phyloP scores from a whole-genome alignment of 1,140 invertebrate genomes.

The Propsilocerus akamusi region DNA sequence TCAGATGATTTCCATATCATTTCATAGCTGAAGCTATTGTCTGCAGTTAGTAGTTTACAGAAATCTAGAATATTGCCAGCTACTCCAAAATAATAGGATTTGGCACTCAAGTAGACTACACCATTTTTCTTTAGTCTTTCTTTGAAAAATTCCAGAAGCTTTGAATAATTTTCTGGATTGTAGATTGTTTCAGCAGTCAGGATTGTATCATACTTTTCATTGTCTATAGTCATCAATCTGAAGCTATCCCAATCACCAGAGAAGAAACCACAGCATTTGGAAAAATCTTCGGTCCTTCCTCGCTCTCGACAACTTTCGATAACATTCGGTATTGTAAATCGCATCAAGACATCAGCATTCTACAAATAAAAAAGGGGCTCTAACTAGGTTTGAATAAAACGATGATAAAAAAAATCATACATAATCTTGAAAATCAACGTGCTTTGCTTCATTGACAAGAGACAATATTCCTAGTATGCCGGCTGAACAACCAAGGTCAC shows the following conservation, averaged over 20 bases:
- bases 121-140: conserved; percentile 43
- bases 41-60: conserved; percentile 35
- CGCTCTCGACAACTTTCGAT: conserved; percentile 39
- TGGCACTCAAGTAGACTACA: conserved; percentile 53
- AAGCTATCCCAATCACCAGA: conserved; percentile 65
- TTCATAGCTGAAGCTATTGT: conserved; percentile 30
- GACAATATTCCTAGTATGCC: conserved; percentile 63
- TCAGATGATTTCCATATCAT: conserved; percentile 34
- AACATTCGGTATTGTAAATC: conserved; percentile 59
- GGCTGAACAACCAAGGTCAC: conserved; percentile 76
- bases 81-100: conserved; percentile 79
- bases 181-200: conserved; percentile 85
- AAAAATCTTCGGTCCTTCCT: conserved; percentile 23
- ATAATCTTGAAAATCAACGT: conserved; percentile 79
- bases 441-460: conserved; percentile 34
- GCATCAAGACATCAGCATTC: conserved; percentile 19
- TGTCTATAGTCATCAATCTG: conserved; percentile 24
- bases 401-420: conserved; percentile 32
- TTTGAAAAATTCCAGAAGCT: conserved; percentile 50
- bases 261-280: conserved; percentile 44
- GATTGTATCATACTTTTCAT: conserved; percentile 57
- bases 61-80: conserved; percentile 63
- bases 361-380: conserved; percentile 9
- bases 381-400: conserved; percentile 5
- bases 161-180: conserved; percentile 57